Base-by-base conservation (phyloP, 2,888 invertebrate species). In the Dasypogon diadema region DNA sequence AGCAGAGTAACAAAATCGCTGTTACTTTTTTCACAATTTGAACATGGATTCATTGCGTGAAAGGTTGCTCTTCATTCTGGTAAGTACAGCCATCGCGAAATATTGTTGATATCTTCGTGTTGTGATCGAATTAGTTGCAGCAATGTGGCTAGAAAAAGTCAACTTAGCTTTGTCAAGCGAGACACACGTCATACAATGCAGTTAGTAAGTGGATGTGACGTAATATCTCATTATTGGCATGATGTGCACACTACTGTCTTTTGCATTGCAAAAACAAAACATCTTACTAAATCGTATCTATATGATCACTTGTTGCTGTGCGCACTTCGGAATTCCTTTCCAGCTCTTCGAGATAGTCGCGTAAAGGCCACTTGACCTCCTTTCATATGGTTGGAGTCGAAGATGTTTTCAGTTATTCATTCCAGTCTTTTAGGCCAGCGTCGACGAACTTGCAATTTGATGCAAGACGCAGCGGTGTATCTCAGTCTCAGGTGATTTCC, bases 221-320 rank as follows among this genome's bases (percentile, higher is more conserved):
- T 60, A 60, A 60, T 8, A 18, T 26, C 30, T 58, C 58, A 16
- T 26, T 58, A 26, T 37, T 60, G 60, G 60, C 34, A 37, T 60
- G 60, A 14, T 37, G 16, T 10, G 12, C 37, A 60, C 18, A 10
- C 60, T 60, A 37, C 60, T 22, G 60, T n/a, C 10, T 60, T 37
- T 12, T 12, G n/a, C n/a, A 42, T 12, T 42, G n/a, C 42, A 42
- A 37, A 16, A 37, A 60, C 24, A 42, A 30, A 58, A 14, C 26
- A 30, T 26, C 24, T 37, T 60, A 34, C 60, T 60, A 60, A 60
- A 60, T 60, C 37, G 60, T 37, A 60, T 60, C 3, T 3, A 8
- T 30, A 60, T 60, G 37, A 60, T 60, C 60, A 60, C 34, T 37
- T 34, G 42, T n/a, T 22, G 60, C 3, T 60, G 60, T 60, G 37